Conservation (phyloP, 2,888 invertebrate species). For the Synergus laeviventris region DNA sequence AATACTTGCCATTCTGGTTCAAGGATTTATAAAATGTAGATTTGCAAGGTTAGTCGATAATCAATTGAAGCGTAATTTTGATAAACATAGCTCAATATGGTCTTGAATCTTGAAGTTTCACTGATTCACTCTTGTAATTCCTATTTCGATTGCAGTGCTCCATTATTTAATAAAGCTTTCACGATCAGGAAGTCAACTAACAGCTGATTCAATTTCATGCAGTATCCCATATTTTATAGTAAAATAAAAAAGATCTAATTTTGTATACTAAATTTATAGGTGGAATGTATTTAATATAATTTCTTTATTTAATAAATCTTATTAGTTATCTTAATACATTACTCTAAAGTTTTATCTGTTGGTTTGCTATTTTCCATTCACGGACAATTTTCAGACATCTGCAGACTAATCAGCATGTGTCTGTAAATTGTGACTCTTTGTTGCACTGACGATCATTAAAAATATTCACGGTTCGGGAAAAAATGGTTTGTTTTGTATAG, state of each 20-base stretch:
- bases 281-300: neutral
- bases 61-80: constrained; percentile 51
- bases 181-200: neutral
- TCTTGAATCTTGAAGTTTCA: constrained; percentile 19
- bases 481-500: neutral
- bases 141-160: neutral
- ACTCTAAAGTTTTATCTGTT: neutral
- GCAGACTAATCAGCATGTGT: neutral
- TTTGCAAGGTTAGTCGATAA: constrained; percentile 51
- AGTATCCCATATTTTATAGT: neutral
- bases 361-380: neutral
- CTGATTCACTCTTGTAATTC: neutral
- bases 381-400: neutral
- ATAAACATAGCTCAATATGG: constrained; percentile 45
- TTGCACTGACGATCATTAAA: neutral
- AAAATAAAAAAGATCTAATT: neutral
- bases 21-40: constrained; percentile 14
- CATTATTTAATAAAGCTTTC: neutral
- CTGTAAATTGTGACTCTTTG: neutral
- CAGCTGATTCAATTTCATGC: neutral
- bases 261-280: neutral
- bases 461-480: neutral
- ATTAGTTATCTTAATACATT: neutral
- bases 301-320: neutral
- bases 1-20: neutral